Evolutionary conservation across 2,888 invertebrate genomes (phyloP).

Genomic region (Acanthacorydalis orientalis): DNA sequence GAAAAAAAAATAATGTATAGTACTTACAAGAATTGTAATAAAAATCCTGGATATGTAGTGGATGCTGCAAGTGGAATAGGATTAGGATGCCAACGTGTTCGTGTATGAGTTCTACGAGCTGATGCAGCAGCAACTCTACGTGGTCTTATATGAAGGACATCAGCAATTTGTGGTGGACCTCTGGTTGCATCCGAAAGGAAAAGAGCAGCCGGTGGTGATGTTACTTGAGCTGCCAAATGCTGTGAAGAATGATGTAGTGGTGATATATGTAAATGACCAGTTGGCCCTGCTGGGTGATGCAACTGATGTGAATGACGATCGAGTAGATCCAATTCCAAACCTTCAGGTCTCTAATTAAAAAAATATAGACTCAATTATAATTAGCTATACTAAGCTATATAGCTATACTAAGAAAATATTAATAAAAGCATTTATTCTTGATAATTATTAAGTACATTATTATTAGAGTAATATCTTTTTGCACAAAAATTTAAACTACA

Average conservation of each 20-base stretch:
- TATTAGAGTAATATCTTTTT: too few relatives aligned
- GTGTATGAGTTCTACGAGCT: slow-evolving; percentile 26
- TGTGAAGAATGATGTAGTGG: slow-evolving; percentile 12
- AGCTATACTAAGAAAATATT: too few relatives aligned
- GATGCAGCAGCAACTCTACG: slow-evolving; percentile 14
- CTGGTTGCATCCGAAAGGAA: slow-evolving; percentile 19
- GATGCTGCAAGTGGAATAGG: slow-evolving; percentile 30
- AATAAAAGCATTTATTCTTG: too few relatives aligned
- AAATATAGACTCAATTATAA: neutral
- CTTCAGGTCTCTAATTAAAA: slow-evolving; percentile 21
- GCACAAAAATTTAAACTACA: too few relatives aligned
- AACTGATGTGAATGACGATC: slow-evolving; percentile 20
- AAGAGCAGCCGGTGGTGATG: slow-evolving; percentile 24
- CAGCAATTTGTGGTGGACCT: slow-evolving; percentile 22
- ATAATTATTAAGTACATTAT: too few relatives aligned
- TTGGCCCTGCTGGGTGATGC: slow-evolving; percentile 5
- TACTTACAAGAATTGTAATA: slow-evolving; percentile 66
- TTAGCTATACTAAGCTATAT: neutral
- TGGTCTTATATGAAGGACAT: slow-evolving; percentile 25
- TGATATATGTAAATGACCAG: slow-evolving; percentile 21
- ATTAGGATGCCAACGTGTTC: slow-evolving; percentile 30
- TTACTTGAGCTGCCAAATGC: slow-evolving; percentile 27
- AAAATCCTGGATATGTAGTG: slow-evolving; percentile 54
- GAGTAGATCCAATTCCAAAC: slow-evolving; percentile 23
- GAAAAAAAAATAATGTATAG: too few relatives aligned